A percentile compares a stretch with the other conserved stretches of the same genome.
Evolutionary conservation across 2,888 invertebrate species (phyloP).

Genomic region (Eupithecia insigniata): DNA sequence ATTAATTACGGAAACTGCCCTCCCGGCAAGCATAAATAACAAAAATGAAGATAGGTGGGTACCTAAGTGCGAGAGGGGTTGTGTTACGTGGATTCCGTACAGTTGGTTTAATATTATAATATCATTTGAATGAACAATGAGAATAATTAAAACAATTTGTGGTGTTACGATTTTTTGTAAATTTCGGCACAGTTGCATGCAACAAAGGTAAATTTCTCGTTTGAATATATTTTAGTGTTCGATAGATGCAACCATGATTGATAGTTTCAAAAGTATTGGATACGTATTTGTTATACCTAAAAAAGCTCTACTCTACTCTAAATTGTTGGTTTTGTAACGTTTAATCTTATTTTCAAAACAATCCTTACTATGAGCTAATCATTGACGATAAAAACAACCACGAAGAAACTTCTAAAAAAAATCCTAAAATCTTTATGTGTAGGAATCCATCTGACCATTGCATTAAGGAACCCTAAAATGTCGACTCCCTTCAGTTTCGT

Average conservation of each 20-base stretch:
- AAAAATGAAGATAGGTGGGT: conserved; percentile 52
- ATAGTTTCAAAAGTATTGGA: too few relatives aligned
- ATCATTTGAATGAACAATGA: not conserved
- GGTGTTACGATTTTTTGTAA: not conserved
- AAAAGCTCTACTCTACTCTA: not conserved
- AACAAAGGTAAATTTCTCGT: not conserved
- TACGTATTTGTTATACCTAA: too few relatives aligned
- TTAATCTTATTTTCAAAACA: not conserved
- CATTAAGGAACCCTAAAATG: conserved; percentile 20
- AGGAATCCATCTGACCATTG: not conserved
- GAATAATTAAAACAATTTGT: not conserved
- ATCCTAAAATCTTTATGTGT: not conserved
- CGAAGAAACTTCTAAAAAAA: not conserved
- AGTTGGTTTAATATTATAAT: not conserved
- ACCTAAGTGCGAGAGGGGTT: conserved; percentile 3
- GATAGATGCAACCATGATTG: too few relatives aligned
- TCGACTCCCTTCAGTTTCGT: conserved; percentile 76
- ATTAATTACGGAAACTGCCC: conserved; percentile 74
- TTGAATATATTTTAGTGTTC: too few relatives aligned
- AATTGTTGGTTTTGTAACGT: not conserved
- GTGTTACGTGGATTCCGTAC: conserved; percentile 9
- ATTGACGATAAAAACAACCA: not conserved
- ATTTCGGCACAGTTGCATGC: not conserved
- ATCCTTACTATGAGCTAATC: not conserved
- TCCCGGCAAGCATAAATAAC: conserved; percentile 65